These are phyloP conservation scores for Caerostris darwini DNA, from an alignment of 1,140 invertebrate species.

Conservation along the genomic window DNA sequence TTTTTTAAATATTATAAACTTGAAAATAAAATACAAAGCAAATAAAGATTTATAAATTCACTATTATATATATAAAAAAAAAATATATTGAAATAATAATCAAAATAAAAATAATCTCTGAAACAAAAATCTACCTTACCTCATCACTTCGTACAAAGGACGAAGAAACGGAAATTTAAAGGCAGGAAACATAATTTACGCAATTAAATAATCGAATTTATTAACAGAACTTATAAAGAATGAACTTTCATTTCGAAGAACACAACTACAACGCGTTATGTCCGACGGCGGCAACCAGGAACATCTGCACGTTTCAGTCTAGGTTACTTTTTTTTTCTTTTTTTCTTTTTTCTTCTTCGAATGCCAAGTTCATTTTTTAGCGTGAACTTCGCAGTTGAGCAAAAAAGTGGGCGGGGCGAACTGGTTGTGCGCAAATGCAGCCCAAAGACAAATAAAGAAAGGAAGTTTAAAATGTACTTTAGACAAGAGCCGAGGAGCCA, in stretches of 20 bases:
- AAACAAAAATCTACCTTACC: neutral
- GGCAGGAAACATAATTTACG: neutral
- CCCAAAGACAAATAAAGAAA: neutral
- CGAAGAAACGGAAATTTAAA: conserved; percentile 40
- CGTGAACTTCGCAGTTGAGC: neutral
- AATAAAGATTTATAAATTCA: neutral
- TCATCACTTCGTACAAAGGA: neutral
- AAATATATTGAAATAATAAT: neutral
- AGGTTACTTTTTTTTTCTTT: too few species aligned
- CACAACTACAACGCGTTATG: neutral
- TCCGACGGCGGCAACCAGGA: neutral
- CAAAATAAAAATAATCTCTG: neutral
- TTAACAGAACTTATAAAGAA: neutral
- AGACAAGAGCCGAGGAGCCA: neutral
- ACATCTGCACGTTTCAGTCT: neutral
- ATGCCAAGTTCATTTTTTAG: neutral
- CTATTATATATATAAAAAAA: neutral
- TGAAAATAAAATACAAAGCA: neutral
- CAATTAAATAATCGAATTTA: neutral
- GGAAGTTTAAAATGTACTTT: neutral
- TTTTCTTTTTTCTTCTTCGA: neutral
- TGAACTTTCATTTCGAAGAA: neutral
- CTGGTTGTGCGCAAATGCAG: neutral
- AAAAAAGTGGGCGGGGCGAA: conserved; percentile 2
- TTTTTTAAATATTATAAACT: neutral